Conservation (phyloP, 2,888 invertebrate species). For the Clusia tigrina region DNA sequence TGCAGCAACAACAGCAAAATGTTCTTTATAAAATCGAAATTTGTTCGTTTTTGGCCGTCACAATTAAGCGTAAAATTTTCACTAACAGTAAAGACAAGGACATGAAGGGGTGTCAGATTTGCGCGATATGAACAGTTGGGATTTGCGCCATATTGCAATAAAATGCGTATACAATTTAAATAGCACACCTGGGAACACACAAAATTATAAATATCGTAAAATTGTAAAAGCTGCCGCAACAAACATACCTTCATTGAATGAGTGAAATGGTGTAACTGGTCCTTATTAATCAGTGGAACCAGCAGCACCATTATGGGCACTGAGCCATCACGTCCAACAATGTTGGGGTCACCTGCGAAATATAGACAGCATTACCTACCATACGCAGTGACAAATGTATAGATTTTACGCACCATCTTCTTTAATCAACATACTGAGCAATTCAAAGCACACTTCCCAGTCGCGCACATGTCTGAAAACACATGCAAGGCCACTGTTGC, state of each 20-base stretch:
- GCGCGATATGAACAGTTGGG: constrained; percentile 76
- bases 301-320: constrained; percentile 79
- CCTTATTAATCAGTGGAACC: constrained; percentile 78
- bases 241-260: constrained; percentile 74
- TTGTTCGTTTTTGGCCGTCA: constrained; percentile 72
- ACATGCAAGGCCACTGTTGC: constrained; percentile 75
- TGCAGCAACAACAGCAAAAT: constrained; percentile 72
- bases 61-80: constrained; percentile 75
- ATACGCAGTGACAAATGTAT: neutral
- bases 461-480: constrained; percentile 75
- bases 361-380: neutral
- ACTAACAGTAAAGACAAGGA: constrained; percentile 75
- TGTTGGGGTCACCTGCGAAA: constrained; percentile 69
- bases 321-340: constrained; percentile 76
- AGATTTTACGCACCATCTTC: constrained; percentile 56
- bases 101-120: constrained; percentile 75
- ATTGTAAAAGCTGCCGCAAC: too few relatives aligned
- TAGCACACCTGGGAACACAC: constrained; percentile 70
- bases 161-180: constrained; percentile 73
- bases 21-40: constrained; percentile 76
- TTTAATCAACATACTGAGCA: constrained; percentile 64
- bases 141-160: constrained; percentile 76
- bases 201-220: neutral
- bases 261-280: constrained; percentile 75
- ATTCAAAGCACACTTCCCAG: constrained; percentile 70